Conservation (phyloP, 2,113 vertebrate genomes). For the Corydoras sp. region DNA sequence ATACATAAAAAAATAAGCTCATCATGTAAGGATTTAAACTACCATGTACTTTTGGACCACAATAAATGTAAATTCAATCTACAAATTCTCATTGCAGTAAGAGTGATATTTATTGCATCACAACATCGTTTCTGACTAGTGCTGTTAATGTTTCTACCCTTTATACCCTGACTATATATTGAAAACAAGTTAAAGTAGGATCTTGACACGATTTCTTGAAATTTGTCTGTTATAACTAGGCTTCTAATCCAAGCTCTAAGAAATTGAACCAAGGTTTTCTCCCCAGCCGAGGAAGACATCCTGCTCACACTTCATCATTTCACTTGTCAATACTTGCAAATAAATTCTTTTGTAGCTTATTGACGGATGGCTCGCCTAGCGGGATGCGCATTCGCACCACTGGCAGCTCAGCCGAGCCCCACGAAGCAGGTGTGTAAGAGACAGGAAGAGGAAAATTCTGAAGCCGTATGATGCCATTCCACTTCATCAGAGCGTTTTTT, state of each 20-base stretch:
- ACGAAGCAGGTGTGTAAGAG: constrained; percentile 42
- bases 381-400: constrained; percentile 8
- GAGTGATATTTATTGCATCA: no score
- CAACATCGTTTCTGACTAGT: no score
- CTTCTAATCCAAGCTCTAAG: background rate
- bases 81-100: no score
- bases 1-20: no score
- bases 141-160: no score
- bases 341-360: constrained; percentile 46
- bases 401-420: constrained; percentile 21
- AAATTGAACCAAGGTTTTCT: constrained; percentile 29
- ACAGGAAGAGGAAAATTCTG: constrained; percentile 41
- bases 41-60: no score
- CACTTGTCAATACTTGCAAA: constrained; percentile 45
- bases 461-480: constrained; percentile 37
- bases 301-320: constrained; percentile 40
- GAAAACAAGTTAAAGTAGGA: no score
- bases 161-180: no score
- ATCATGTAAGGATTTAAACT: no score
- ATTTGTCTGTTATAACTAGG: no score
- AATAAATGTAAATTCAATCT: no score
- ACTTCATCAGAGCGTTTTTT: constrained; percentile 50
- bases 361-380: constrained; percentile 37
- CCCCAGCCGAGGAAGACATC: constrained; percentile 24
- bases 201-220: no score